Conservation (phyloP, 2,797 vertebrate genomes). For the Muscicapa comitata region DNA sequence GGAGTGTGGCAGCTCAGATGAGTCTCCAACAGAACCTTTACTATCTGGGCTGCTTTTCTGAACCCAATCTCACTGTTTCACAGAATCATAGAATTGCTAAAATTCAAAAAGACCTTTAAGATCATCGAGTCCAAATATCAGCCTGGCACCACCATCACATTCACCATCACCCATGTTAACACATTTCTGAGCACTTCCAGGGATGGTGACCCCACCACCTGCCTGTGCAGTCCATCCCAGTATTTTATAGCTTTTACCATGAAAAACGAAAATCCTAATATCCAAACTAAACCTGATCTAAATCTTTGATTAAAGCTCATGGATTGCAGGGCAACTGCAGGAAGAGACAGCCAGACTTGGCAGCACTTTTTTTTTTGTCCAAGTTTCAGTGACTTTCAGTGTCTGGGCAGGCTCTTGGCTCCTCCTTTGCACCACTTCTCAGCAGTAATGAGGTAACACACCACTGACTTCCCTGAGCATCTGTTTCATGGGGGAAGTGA, state of each 20-base stretch:
- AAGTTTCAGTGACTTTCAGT: background rate
- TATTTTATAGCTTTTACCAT: background rate
- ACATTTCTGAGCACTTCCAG: background rate
- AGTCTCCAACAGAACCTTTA: background rate
- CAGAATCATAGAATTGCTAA: background rate
- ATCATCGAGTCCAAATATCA: background rate
- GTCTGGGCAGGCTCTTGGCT: background rate
- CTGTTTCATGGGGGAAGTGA: slow-evolving; percentile 13
- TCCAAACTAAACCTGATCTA: background rate
- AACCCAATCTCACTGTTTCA: background rate
- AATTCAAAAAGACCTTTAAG: background rate
- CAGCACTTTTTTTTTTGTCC: background rate
- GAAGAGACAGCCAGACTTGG: background rate
- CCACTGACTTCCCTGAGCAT: background rate
- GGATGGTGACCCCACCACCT: too few relatives aligned
- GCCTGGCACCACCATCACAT: background rate
- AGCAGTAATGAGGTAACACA: background rate
- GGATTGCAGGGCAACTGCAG: background rate
- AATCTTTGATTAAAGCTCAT: fast-evolving
- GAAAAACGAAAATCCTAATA: background rate
- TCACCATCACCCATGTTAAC: background rate
- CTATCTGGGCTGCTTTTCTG: background rate
- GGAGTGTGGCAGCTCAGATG: background rate
- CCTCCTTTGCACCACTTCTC: slow-evolving; percentile 37
- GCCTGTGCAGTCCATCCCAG: background rate